These are phyloP conservation scores for Loxodonta africana DNA, from an alignment of 2,113 vertebrate species.

Conservation along the genomic window DNA sequence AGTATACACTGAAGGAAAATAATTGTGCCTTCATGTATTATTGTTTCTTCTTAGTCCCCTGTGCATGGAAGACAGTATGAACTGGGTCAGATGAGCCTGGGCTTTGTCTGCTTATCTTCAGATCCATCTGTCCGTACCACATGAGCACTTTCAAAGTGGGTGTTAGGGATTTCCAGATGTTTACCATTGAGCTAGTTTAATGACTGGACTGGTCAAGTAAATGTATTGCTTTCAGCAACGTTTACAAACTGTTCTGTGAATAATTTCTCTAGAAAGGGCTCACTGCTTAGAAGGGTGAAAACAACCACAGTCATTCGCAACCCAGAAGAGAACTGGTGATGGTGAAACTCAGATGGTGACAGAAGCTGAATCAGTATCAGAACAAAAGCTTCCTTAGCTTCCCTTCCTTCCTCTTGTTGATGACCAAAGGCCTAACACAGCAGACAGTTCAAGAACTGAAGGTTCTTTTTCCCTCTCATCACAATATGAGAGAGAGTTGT, in stretches of 20 bases:
- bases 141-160: not conserved
- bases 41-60: slow-evolving; percentile 30
- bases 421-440: not conserved
- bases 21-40: not conserved
- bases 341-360: not conserved
- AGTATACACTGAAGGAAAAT: not conserved
- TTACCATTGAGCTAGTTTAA: not conserved
- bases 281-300: not conserved
- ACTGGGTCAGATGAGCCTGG: not conserved
- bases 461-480: not conserved
- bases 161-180: not conserved
- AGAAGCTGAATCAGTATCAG: not conserved
- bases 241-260: not conserved
- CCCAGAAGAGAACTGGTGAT: not conserved
- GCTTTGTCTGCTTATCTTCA: slow-evolving; percentile 2
- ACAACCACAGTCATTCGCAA: not conserved
- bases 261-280: not conserved
- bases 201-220: not conserved
- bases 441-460: not conserved
- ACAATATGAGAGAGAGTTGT: not conserved
- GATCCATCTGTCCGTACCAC: not conserved
- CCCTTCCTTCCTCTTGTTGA: not conserved
- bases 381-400: not conserved
- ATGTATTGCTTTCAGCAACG: not conserved
- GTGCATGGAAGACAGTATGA: not conserved